phyloP scores from a whole-genome alignment of 1,140 invertebrate species.

The Pinna nobilis region DNA sequence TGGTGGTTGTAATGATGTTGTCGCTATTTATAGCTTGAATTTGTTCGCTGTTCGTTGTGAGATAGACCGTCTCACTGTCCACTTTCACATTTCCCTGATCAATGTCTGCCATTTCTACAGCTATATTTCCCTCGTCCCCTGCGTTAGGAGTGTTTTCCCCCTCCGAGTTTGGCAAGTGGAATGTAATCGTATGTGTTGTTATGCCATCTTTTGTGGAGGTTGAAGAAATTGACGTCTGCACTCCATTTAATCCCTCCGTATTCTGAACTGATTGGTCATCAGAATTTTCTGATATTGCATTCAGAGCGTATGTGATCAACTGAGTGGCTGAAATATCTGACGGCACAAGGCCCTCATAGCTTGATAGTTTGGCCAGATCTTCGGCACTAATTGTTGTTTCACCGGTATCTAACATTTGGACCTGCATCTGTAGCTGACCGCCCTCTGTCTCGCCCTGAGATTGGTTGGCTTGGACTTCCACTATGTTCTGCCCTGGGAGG shows the following conservation, averaged over 20 bases:
- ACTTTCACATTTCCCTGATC: not conserved
- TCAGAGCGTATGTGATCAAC: constrained; percentile 77
- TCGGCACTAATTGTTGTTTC: constrained; percentile 57
- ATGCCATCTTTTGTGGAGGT: constrained; percentile 50
- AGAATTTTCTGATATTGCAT: constrained; percentile 68
- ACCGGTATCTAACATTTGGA: constrained; percentile 52
- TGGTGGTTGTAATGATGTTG: constrained; percentile 16
- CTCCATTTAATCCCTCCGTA: constrained; percentile 38
- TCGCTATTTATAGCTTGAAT: too few species aligned
- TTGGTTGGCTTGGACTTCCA: constrained; percentile 23
- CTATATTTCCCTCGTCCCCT: not conserved
- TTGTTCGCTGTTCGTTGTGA: too few species aligned
- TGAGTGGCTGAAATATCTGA: constrained; percentile 77
- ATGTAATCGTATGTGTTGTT: constrained; percentile 62
- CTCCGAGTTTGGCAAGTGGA: constrained; percentile 50
- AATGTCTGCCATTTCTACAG: not conserved
- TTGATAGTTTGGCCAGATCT: constrained; percentile 56
- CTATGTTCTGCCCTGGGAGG: not conserved
- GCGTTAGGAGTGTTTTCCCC: not conserved
- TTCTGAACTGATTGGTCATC: not conserved
- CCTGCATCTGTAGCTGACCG: constrained; percentile 55
- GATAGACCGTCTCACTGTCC: too few species aligned
- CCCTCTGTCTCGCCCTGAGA: constrained; percentile 8
- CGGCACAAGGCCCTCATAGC: constrained; percentile 71
- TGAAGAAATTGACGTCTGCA: constrained; percentile 55